phyloP scores from a whole-genome alignment of 64 coral and sea anemone genomes.

The Actinia equina region DNA sequence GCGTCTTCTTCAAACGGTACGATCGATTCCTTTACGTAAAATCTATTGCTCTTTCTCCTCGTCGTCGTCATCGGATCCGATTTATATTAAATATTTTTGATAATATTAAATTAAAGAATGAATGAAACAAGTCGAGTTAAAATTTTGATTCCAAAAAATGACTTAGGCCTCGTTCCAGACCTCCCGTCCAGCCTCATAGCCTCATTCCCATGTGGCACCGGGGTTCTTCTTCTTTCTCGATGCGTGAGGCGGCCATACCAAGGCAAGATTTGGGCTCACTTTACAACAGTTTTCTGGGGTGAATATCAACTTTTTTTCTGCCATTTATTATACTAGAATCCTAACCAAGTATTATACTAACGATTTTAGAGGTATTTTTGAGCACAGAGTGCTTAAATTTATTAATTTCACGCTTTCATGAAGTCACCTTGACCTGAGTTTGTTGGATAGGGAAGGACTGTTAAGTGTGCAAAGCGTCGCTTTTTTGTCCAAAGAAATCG shows the following conservation, averaged over 20 bases:
- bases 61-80: neutral
- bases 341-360: neutral
- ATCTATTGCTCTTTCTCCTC: neutral
- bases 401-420: neutral
- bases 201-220: conserved; percentile 27
- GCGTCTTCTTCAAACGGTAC: conserved; percentile 85
- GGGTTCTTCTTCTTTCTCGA: conserved; percentile 11
- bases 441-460: neutral
- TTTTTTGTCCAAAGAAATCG: neutral
- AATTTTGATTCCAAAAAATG: too few relatives aligned
- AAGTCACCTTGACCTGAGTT: neutral
- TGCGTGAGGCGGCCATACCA: conserved; percentile 60
- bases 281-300: conserved; percentile 65
- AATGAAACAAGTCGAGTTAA: too few relatives aligned
- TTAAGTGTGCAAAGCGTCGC: neutral
- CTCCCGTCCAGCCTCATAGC: conserved; percentile 49
- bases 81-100: too few relatives aligned
- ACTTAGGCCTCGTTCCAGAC: neutral
- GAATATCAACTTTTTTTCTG: conserved; percentile 33
- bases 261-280: conserved; percentile 47
- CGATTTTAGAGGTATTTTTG: neutral
- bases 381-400: neutral
- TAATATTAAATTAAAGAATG: too few relatives aligned
- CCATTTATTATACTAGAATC: neutral
- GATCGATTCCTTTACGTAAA: conserved; percentile 52